Evolutionary conservation across 2,113 vertebrate species (phyloP), one percentile per base, ranked within the genome.

Genomic region (Actinemys pallida): DNA sequence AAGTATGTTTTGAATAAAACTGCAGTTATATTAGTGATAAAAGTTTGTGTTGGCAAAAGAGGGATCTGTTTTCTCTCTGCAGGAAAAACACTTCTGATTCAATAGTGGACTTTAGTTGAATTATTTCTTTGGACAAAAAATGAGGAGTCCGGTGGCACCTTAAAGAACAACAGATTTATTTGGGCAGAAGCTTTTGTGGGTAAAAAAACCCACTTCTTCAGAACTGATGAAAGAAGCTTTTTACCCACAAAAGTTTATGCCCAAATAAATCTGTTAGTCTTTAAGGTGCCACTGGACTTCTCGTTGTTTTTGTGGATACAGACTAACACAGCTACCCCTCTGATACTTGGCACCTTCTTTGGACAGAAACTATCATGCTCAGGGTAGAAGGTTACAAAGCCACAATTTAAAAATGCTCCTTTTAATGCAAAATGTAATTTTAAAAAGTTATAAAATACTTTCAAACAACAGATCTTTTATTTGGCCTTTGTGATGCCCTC

Each of bases 381-480:
- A 49, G 91, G 29, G n/a, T 8, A 81, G 94, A 96, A 78, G 80
- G 79, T 31, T 45, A 24, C 80, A 81, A 93, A 80, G 90, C 52
- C 87, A 79, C 86, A 84, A 75, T 0, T 2, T 54, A 56, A 93
- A 29, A 95, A n/a, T 90, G 80, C 65, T 53, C 17, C 10, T 39
- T 79, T 92, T 4, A 87, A 90, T 93, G 79, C 57, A 87, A 90
- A 86, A 13, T 3, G 0, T 84, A 83, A 49, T 76, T 69, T 86
- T 94, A 88, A 92, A 94, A 97, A 92, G 84, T 76, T 95, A 84
- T 50, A 35, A 56, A 91, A 80, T 89, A 56, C 62, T 91, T 0
- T 2, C 22, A 86, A 94, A 96, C 94, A 94, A 65, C 78, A 88
- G 92, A 91, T 89, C 94, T 95, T 94, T 95, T 52, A 87, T 96